Evolutionary conservation across 2,888 invertebrate species (phyloP).

Genomic region (Erpobdella octoculata): DNA sequence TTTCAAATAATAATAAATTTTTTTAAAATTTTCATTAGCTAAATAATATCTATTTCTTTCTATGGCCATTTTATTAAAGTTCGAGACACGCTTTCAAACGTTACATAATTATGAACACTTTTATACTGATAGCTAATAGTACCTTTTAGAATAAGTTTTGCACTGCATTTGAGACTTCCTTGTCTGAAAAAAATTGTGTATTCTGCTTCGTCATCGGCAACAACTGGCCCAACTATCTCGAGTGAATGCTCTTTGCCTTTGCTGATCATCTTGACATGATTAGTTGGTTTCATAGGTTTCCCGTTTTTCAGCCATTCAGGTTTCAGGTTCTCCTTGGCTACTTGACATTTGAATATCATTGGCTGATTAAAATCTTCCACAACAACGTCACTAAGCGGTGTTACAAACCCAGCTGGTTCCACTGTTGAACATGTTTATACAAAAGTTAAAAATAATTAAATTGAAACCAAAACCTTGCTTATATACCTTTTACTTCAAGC

Average conservation of each 20-base stretch:
- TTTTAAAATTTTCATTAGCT: too few species aligned
- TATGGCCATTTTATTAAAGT: too few species aligned
- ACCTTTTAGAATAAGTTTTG: constrained; percentile 46
- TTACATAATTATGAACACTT: too few species aligned
- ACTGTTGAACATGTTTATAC: constrained; percentile 24
- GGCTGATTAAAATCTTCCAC: constrained; percentile 42
- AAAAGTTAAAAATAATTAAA: background rate
- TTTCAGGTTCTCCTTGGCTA: constrained; percentile 69
- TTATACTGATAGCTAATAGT: too few species aligned
- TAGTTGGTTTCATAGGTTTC: constrained; percentile 31
- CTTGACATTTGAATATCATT: constrained; percentile 64
- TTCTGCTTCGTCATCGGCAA: constrained; percentile 55
- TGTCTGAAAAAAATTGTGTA: constrained; percentile 39
- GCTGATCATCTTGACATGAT: constrained; percentile 34
- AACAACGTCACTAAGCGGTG: constrained; percentile 45
- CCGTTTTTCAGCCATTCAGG: constrained; percentile 63
- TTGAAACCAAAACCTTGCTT: background rate
- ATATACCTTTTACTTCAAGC: background rate
- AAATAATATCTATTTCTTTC: too few species aligned
- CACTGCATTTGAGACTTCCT: constrained; percentile 43
- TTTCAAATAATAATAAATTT: too few species aligned
- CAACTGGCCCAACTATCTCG: constrained; percentile 70
- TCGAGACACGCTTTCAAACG: too few species aligned
- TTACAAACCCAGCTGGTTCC: constrained; percentile 44
- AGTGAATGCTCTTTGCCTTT: constrained; percentile 61